Base-by-base conservation (phyloP, 1,140 invertebrate genomes). In the Leptopilina clavipes region DNA sequence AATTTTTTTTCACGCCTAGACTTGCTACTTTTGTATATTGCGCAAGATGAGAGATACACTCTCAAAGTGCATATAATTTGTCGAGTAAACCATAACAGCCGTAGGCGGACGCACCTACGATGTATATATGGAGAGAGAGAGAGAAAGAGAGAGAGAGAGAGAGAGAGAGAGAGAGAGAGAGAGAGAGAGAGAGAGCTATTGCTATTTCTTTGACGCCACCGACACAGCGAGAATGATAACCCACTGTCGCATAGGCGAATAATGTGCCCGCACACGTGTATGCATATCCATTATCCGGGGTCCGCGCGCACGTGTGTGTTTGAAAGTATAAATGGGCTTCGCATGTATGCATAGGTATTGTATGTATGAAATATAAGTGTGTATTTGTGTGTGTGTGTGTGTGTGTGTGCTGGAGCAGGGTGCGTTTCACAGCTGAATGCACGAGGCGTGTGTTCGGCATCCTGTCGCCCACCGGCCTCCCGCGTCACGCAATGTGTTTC, bases 351-450 rank as follows among this genome's bases (percentile, higher is more conserved):
- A 40, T 40, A 40, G 25, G 25, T 31, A 31, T 31, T 9, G 25
- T 31, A 40, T 40, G 9, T 40, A 9, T 40, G 25, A 31, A n/a
- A 40, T 6, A 9, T 40, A 40, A 9, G 37, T 9, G 0, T 9
- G 25, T 40, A 40, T 40, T 40, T 40, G 7, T 40, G 37, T 40
- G 9, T 40, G 37, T 6, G 9, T 40, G 37, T 40, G 37, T 40
- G 8, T 40, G 7, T 8, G 37, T 40, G 37, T 40, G 37, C 11
- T 14, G 59, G 59, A 14, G 31, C 10, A 52, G 77, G 75, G 79
- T 74, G 78, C 12, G 73, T 82, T 79, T 82, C 74, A 81, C 71
- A 70, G 70, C 9, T 71, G 65, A 80, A 73, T 76, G 59, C 59
- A 65, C 59, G 59, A 65, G 12, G 59, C 59, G 59, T 65, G 59